Base-by-base conservation (phyloP, 2,113 vertebrate genomes). In the Sebastes schlegelii region DNA sequence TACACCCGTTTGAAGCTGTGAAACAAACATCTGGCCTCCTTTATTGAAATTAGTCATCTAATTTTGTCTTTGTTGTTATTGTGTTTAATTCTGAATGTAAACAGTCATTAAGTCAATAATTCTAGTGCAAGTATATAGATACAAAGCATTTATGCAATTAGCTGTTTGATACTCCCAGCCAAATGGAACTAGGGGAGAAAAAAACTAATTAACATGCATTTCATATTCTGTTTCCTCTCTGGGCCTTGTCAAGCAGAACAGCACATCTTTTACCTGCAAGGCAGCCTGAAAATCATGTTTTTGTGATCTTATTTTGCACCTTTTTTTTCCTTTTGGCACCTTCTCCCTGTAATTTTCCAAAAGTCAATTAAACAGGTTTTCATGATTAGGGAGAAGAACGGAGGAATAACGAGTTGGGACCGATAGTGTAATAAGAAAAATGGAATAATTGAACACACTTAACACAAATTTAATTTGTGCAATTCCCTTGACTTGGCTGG, bases 391-490 rank as follows among this genome's bases (percentile, higher is more conserved):
- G 52, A 70, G 70, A 80, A 82, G 52, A 74, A 40, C 19, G 65
- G 67, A 49, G 78, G 77, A 78, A 81, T 73, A 80, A 75, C 52
- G 8, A 87, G 80, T 77, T 54, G 40, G 72, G 85, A 55, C 81
- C 14, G 58, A 88, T 81, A 79, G 76, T 79, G 80, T 83, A 81
- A 87, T 84, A 87, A 82, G 86, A 86, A 84, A 91, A 93, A 89
- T 87, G 88, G 85, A 92, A 91, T 93, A 89, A 94, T 93, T 92
- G 89, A 92, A 89, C 90, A 88, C 87, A 90, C 89, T 91, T 91
- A 90, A 84, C 90, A 74, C 83, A 87, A 82, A 93, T 95, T 94
- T 91, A 92, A 93, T 94, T 94, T 88, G 86, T 69, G 63, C 77
- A 57, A 90, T 91, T 94, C 93, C 95, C 93, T 78, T 1, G 86